A percentile compares a stretch with the other conserved stretches of the same genome.
Conservation (phyloP, 2,888 invertebrate species). For the Crematogaster levior region DNA sequence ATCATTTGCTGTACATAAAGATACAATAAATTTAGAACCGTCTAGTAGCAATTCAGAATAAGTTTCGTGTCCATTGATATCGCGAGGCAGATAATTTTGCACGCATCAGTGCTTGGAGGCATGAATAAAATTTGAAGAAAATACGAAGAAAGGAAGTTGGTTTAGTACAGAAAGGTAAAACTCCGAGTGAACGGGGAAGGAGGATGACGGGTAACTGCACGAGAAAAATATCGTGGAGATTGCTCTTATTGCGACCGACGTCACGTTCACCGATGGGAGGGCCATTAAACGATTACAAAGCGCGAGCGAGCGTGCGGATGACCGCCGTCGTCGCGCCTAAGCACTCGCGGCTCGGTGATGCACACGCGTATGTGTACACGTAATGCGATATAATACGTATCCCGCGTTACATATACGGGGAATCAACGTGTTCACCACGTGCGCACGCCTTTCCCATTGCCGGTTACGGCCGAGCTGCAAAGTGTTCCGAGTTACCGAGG, state of each 20-base stretch:
- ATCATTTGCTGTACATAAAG: background rate
- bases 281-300: conserved; percentile 58
- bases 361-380: conserved; percentile 37
- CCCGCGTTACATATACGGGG: conserved; percentile 30
- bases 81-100: background rate
- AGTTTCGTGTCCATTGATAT: background rate
- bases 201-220: background rate
- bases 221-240: conserved; percentile 18
- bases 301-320: conserved; percentile 42
- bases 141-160: background rate
- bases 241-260: conserved; percentile 24
- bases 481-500: conserved; percentile 59
- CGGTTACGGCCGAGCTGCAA: conserved; percentile 39
- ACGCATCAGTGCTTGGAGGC: background rate
- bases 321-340: conserved; percentile 13
- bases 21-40: background rate
- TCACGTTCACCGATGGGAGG: conserved; percentile 45
- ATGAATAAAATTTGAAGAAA: background rate
- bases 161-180: background rate
- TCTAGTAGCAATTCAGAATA: background rate
- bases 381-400: conserved; percentile 46
- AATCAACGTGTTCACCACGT: conserved; percentile 62
- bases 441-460: conserved; percentile 53
- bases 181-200: background rate
- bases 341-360: conserved; percentile 15